Base-by-base conservation (phyloP, 2,797 vertebrate species). In the Enteromius treurensis region DNA sequence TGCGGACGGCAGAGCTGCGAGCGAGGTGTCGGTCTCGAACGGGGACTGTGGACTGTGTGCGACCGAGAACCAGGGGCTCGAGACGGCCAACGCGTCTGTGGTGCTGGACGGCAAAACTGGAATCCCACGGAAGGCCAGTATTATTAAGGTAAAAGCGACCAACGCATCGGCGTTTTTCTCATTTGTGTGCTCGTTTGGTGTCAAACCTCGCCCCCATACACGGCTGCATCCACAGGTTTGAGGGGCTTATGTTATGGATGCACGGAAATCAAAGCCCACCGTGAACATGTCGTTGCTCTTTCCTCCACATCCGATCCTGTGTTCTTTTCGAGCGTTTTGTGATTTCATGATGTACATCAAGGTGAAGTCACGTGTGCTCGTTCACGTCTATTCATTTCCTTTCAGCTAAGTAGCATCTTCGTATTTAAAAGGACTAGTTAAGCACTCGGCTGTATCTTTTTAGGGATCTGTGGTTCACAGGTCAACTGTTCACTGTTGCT, bases 81-180 rank as follows among this genome's bases (percentile, higher is more conserved):
- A 93, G 26, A 77, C 85, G 78, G 85, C 88, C 80, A 88, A 89
- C 87, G 82, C 91, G 37, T 68, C 88, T 11, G 89, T 73, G n/a
- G 91, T 86, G 60, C 82, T 89, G 83, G 97, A 97, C 26, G 90
- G 88, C 92, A 98, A 96, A 86, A 81, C 93, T 19, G 95, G 97
- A 83, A 95, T 98, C 90, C 97, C 97, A 58, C 96, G 96, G 88
- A 95, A 96, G 92, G 97, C 96, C 94, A 98, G 98, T 92, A 99
- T 99, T 92, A 99, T 99, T 88, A 99, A 99, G 97, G 98, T 95
- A 93, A 90, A 80, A 90, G 77, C 53, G 45, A 0, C 65, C 29
- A 88, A 79, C 83, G 80, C 2, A 73, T 67, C 15, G 6, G 7
- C 47, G 62, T n/a, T 45, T 53, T 19, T 58, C 80, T 65, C 19